Conservation (phyloP, 2,797 vertebrate species). For the Amniataba percoides region DNA sequence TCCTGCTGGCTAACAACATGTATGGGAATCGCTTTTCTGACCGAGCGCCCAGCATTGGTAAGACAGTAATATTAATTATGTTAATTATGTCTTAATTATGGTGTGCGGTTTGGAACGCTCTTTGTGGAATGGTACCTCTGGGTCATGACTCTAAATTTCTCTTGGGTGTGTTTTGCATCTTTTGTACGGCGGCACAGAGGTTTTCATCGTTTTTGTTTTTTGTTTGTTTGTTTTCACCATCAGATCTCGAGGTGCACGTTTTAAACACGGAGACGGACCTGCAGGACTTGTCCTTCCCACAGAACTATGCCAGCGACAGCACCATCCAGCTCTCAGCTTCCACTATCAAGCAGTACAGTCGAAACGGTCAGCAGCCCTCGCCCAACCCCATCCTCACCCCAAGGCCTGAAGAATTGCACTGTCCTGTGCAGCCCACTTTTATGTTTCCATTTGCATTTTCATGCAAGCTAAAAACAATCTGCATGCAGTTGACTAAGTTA, state of each 20-base stretch:
- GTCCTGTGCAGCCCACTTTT: slow-evolving; percentile 34
- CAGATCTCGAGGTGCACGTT: slow-evolving; percentile 93
- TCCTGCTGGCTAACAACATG: slow-evolving; percentile 95
- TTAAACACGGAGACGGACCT: slow-evolving; percentile 93
- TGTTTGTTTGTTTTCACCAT: slow-evolving; percentile 48
- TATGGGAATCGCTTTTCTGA: slow-evolving; percentile 88
- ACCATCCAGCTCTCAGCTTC: slow-evolving; percentile 94
- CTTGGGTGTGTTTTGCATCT: not conserved
- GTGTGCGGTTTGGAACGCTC: not conserved
- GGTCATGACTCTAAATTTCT: slow-evolving; percentile 5
- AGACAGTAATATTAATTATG: slow-evolving; percentile 41
- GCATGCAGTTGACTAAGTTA: slow-evolving; percentile 82
- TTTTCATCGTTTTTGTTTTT: not conserved
- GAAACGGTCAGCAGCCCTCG: slow-evolving; percentile 88
- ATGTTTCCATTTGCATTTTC: slow-evolving; percentile 72
- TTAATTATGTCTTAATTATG: not conserved
- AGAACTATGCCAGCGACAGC: slow-evolving; percentile 90
- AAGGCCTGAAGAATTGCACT: slow-evolving; percentile 27
- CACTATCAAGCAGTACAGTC: slow-evolving; percentile 96
- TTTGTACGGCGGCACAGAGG: not conserved
- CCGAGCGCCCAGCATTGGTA: slow-evolving; percentile 84
- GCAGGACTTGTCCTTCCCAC: slow-evolving; percentile 93
- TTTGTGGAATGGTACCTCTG: slow-evolving; percentile 1
- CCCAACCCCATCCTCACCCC: not conserved
- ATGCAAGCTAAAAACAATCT: slow-evolving; percentile 78